phyloP scores from a whole-genome alignment of 2,797 vertebrate genomes.

The Acridotheres tristis region DNA sequence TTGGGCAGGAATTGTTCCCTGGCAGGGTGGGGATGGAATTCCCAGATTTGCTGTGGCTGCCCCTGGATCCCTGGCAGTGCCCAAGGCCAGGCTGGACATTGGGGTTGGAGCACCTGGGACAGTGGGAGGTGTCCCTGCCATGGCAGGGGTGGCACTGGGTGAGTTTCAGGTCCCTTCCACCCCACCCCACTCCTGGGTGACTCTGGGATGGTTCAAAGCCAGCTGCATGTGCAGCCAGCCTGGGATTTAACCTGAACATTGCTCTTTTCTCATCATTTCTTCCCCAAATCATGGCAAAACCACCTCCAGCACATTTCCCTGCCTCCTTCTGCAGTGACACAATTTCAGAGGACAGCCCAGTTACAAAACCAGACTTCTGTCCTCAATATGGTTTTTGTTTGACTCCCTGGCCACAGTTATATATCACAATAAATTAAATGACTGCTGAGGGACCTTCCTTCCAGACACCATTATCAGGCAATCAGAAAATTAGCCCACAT shows the following conservation, averaged over 20 bases:
- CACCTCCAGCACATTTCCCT: not conserved
- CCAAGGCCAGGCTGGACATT: not conserved
- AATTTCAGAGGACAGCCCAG: not conserved
- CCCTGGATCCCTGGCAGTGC: not conserved
- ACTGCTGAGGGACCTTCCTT: not conserved
- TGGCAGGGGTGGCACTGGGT: not conserved
- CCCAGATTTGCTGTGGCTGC: not conserved
- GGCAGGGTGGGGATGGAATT: accelerated
- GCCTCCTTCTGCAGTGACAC: not conserved
- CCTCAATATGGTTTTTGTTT: not conserved
- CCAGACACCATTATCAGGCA: not conserved
- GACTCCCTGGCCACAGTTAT: not conserved
- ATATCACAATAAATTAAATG: not conserved
- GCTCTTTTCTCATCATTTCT: not conserved
- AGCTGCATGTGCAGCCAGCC: not conserved
- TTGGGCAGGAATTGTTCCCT: not conserved
- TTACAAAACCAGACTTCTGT: not conserved
- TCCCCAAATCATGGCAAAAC: not conserved
- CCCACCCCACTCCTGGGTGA: not conserved
- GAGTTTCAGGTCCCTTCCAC: not conserved
- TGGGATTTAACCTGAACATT: too few species aligned
- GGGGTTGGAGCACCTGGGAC: not conserved
- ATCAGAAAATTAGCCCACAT: not conserved
- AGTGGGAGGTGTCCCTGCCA: not conserved
- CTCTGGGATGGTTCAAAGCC: not conserved